Evolutionary conservation across 2,888 invertebrate genomes (phyloP).

Genomic region (Drosophila diplacantha): DNA sequence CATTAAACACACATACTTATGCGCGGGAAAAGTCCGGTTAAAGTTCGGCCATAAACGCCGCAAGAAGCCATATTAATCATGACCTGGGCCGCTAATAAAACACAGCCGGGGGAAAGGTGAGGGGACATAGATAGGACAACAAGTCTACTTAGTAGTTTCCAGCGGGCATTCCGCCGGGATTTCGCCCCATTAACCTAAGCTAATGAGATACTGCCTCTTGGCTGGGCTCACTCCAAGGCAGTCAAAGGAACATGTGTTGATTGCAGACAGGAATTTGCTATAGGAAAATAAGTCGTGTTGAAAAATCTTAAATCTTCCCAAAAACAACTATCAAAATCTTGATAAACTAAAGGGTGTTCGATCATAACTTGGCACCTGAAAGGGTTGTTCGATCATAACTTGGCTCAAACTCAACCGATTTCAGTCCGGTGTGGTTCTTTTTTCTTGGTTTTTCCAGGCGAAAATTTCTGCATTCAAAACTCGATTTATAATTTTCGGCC

Average conservation of each 20-base stretch:
- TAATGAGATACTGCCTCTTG: neutral
- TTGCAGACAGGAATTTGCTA: neutral
- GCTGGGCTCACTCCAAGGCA: neutral
- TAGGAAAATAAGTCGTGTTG: neutral
- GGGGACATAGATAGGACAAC: conserved; percentile 1
- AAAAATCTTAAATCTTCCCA: too few species aligned
- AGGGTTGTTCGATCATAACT: too few species aligned
- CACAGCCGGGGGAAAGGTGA: conserved; percentile 11
- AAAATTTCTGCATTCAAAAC: too few species aligned
- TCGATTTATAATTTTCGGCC: too few species aligned
- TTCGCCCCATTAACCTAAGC: conserved; percentile 2
- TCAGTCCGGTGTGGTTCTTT: too few species aligned
- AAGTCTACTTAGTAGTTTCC: conserved; percentile 15
- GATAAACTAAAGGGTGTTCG: too few species aligned
- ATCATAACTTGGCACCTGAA: too few species aligned
- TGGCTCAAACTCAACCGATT: too few species aligned
- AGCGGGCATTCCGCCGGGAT: conserved; percentile 1
- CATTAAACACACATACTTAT: conserved; percentile 16
- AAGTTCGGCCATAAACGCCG: conserved; percentile 32
- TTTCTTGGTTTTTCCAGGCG: too few species aligned
- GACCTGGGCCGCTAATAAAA: conserved; percentile 44
- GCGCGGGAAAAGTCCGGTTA: conserved; percentile 9
- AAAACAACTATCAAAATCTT: too few species aligned
- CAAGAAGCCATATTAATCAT: conserved; percentile 60
- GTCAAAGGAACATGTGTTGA: neutral